Percentiles rank a stretch among this genome's conserved stretches.
Conservation (phyloP, 2,888 invertebrate species). For the Drosophila prostipennis region DNA sequence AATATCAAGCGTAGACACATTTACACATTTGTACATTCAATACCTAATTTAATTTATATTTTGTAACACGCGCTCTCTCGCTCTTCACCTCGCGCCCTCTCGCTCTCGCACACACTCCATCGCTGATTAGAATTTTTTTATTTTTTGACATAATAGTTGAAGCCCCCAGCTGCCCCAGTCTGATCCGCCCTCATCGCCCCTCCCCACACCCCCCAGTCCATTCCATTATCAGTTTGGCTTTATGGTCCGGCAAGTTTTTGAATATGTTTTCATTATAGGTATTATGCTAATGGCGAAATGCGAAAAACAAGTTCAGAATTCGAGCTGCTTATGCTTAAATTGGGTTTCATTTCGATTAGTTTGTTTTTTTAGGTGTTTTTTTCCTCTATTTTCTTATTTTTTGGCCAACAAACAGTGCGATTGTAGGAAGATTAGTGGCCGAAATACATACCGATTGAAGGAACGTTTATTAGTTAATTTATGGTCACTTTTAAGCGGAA, state of each 20-base stretch:
- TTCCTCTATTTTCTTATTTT: too few species aligned
- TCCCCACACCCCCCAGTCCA: neutral
- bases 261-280: slow-evolving; percentile 30
- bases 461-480: slow-evolving; percentile 1
- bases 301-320: slow-evolving; percentile 41
- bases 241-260: slow-evolving; percentile 28
- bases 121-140: slow-evolving; percentile 32
- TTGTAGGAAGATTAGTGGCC: slow-evolving; percentile 7
- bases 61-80: slow-evolving; percentile 23
- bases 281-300: slow-evolving; percentile 38
- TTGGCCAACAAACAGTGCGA: slow-evolving; percentile 13
- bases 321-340: slow-evolving; percentile 15
- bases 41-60: slow-evolving; percentile 13
- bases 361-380: neutral
- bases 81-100: neutral
- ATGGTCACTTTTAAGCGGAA: slow-evolving; percentile 1
- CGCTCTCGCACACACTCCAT: neutral
- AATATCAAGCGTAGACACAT: neutral
- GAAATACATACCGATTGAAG: slow-evolving; percentile 22
- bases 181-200: neutral
- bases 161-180: slow-evolving; percentile 2
- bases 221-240: slow-evolving; percentile 29
- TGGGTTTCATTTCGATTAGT: slow-evolving; percentile 6
- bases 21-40: slow-evolving; percentile 3
- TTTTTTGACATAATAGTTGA: slow-evolving; percentile 39